Conservation (phyloP, 1,140 invertebrate species). For the Heliothis subflexa region DNA sequence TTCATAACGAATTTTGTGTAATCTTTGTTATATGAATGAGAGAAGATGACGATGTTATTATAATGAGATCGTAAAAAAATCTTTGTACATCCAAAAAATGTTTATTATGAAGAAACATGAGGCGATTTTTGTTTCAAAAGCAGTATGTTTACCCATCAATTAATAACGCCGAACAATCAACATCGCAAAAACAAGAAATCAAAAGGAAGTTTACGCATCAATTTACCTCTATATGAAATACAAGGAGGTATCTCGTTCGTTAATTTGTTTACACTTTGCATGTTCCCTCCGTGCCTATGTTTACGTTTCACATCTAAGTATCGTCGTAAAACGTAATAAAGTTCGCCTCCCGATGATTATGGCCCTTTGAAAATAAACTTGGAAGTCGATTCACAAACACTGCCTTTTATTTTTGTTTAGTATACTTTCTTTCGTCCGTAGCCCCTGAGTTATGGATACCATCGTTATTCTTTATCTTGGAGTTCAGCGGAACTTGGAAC, state of each 20-base stretch:
- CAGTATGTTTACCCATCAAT: constrained; percentile 26
- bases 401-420: constrained; percentile 76
- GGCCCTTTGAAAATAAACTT: constrained; percentile 74
- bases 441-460: constrained; percentile 65
- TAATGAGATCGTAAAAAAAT: background rate
- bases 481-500: constrained; percentile 56
- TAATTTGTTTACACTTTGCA: constrained; percentile 75
- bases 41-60: background rate
- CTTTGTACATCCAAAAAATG: background rate
- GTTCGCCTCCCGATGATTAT: constrained; percentile 74
- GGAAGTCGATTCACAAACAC: constrained; percentile 62
- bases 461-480: constrained; percentile 67
- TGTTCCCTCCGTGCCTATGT: constrained; percentile 62
- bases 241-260: constrained; percentile 61
- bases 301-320: constrained; percentile 66
- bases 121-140: constrained; percentile 16
- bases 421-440: constrained; percentile 63
- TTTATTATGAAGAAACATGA: background rate
- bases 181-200: constrained; percentile 50
- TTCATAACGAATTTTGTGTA: background rate
- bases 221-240: constrained; percentile 61
- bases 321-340: constrained; percentile 73
- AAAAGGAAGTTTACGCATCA: constrained; percentile 56
- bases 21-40: background rate
- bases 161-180: constrained; percentile 45